These are phyloP conservation scores for Drosophila barbarae DNA, from an alignment of 2,888 invertebrate species.

Conservation along the genomic window DNA sequence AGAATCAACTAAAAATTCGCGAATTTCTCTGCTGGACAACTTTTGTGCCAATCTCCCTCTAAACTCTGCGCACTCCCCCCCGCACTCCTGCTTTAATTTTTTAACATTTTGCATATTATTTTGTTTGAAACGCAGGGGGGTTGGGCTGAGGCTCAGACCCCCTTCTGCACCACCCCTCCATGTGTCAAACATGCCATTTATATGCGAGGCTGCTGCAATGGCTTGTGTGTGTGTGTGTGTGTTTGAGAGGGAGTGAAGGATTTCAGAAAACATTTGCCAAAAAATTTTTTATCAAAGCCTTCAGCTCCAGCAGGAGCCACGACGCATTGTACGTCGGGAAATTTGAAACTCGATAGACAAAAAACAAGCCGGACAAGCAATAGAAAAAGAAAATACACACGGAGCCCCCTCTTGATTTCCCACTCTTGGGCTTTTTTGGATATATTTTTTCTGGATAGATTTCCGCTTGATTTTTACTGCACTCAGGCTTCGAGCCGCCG, in stretches of 20 bases:
- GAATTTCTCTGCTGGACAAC: slow-evolving; percentile 67
- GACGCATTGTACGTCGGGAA: slow-evolving; percentile 58
- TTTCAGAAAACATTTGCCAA: slow-evolving; percentile 72
- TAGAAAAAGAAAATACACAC: slow-evolving; percentile 66
- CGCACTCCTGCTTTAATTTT: slow-evolving; percentile 62
- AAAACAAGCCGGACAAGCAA: slow-evolving; percentile 60
- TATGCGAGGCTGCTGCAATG: slow-evolving; percentile 58
- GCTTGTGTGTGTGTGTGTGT: slow-evolving; percentile 12
- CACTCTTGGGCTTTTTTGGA: neutral
- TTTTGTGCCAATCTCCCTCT: slow-evolving; percentile 41
- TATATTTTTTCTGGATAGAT: slow-evolving; percentile 41
- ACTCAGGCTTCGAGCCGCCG: slow-evolving; percentile 55
- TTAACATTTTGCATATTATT: slow-evolving; percentile 76
- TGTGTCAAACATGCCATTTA: slow-evolving; percentile 73
- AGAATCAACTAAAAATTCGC: slow-evolving; percentile 74
- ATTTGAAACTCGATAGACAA: slow-evolving; percentile 75
- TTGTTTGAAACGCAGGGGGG: slow-evolving; percentile 66
- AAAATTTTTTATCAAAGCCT: slow-evolving; percentile 74
- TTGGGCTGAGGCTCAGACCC: neutral
- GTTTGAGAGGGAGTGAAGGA: slow-evolving; percentile 50
- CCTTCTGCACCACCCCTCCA: slow-evolving; percentile 22
- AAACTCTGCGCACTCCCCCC: slow-evolving; percentile 10
- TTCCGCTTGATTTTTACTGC: slow-evolving; percentile 73
- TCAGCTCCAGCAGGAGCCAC: slow-evolving; percentile 52
- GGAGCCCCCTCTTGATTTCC: slow-evolving; percentile 24